Evolutionary conservation across 2,888 invertebrate genomes (phyloP).

Genomic region (Philereme vetulata): DNA sequence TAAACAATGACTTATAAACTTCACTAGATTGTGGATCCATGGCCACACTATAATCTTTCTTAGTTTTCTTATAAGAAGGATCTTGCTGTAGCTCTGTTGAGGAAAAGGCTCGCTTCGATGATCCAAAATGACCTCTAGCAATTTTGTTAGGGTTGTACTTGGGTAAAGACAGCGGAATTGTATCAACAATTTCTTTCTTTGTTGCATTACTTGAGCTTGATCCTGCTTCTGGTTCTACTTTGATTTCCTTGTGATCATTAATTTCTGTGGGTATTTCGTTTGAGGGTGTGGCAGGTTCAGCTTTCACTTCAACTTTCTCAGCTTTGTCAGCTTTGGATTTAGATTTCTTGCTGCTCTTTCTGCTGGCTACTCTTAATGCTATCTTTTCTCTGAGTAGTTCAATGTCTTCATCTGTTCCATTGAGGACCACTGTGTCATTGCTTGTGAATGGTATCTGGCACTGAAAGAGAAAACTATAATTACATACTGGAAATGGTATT

Average conservation of each 20-base stretch:
- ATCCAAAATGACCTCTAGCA: slow-evolving; percentile 72
- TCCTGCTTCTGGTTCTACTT: slow-evolving; percentile 66
- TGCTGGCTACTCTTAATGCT: slow-evolving; percentile 86
- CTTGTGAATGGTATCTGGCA: slow-evolving; percentile 91
- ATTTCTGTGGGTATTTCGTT: slow-evolving; percentile 41
- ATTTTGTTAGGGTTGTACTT: slow-evolving; percentile 75
- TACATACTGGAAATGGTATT: too few relatives aligned
- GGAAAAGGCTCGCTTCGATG: slow-evolving; percentile 64
- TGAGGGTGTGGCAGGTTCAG: slow-evolving; percentile 46
- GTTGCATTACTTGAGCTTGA: slow-evolving; percentile 58
- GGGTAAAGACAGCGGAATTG: slow-evolving; percentile 73
- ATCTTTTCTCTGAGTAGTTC: slow-evolving; percentile 85
- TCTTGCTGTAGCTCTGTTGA: slow-evolving; percentile 78
- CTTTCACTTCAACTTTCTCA: slow-evolving; percentile 51
- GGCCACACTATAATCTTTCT: slow-evolving; percentile 92
- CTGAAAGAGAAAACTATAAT: slow-evolving; percentile 55
- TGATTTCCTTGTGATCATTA: slow-evolving; percentile 48
- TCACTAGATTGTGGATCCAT: slow-evolving; percentile 95
- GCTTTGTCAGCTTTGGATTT: slow-evolving; percentile 64
- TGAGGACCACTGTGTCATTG: slow-evolving; percentile 93
- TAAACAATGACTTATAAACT: slow-evolving; percentile 98
- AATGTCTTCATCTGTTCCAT: slow-evolving; percentile 92
- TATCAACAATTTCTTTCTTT: slow-evolving; percentile 74
- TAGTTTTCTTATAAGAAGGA: slow-evolving; percentile 90
- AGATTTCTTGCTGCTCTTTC: slow-evolving; percentile 87